Conservation (phyloP, 2,888 invertebrate species). For the Synergus laeviventris region DNA sequence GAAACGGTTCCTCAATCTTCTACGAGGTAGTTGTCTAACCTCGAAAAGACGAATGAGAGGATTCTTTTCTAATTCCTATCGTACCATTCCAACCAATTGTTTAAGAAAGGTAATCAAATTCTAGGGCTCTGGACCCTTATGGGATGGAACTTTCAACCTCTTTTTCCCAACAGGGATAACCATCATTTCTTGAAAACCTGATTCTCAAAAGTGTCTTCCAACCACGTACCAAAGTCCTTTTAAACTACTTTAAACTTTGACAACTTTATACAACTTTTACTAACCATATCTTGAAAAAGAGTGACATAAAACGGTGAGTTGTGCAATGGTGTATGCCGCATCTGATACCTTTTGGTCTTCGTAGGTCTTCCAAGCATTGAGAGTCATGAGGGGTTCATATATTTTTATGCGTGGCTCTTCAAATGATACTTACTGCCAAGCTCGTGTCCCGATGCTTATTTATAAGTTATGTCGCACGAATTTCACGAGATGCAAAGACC, state of each 20-base stretch:
- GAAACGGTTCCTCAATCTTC: no score
- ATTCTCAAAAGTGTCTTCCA: background rate
- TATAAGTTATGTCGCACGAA: conserved; percentile 33
- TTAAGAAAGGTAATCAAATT: background rate
- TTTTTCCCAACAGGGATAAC: no score
- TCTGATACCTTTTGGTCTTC: background rate
- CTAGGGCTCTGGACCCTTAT: background rate
- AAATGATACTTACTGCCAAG: background rate
- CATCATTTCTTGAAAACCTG: background rate
- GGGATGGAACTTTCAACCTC: no score
- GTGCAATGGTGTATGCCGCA: background rate
- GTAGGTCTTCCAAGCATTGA: conserved; percentile 46
- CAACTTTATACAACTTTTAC: conserved; percentile 1
- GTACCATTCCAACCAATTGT: no score
- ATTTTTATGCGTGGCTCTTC: conserved; percentile 15
- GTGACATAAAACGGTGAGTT: background rate
- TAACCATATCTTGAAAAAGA: background rate
- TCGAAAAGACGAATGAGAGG: no score
- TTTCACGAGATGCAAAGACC: conserved; percentile 24
- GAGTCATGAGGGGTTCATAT: conserved; percentile 41
- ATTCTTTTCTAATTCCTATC: no score
- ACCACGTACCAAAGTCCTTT: background rate
- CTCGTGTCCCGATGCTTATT: conserved; percentile 13
- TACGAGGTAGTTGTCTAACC: no score
- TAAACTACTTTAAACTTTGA: background rate